phyloP scores from a whole-genome alignment of 2,888 invertebrate genomes.

The Hofmannophila pseudospretella region DNA sequence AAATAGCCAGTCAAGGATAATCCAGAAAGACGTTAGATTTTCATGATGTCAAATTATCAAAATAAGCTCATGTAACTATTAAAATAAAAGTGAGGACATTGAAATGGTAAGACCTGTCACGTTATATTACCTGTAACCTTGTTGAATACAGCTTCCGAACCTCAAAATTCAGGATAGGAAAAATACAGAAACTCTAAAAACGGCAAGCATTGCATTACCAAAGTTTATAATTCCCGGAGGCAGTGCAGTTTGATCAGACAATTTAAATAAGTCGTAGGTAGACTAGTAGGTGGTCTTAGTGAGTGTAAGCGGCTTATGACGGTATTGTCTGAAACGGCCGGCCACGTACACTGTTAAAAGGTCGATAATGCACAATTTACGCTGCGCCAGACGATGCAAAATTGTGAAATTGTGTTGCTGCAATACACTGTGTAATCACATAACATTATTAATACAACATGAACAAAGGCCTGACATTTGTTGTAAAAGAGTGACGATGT shows the following conservation, averaged over 20 bases:
- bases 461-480: constrained; percentile 14
- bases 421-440: background rate
- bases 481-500: constrained; percentile 29
- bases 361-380: constrained; percentile 14
- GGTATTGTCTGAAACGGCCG: constrained; percentile 14
- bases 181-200: too few species aligned
- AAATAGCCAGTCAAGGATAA: background rate
- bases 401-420: constrained; percentile 1
- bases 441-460: background rate
- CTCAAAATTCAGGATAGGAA: too few species aligned
- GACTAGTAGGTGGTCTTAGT: constrained; percentile 10
- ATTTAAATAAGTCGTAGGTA: constrained; percentile 14
- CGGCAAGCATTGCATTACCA: background rate
- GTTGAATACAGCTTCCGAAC: too few species aligned
- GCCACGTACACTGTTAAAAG: constrained; percentile 10
- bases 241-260: constrained; percentile 13
- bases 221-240: constrained; percentile 5
- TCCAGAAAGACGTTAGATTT: too few species aligned
- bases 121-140: too few species aligned
- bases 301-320: constrained; percentile 14
- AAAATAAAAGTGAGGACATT: too few species aligned
- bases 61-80: too few species aligned
- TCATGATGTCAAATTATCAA: too few species aligned
- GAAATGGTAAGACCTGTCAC: too few species aligned
- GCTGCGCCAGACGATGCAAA: constrained; percentile 4